Conservation (phyloP, 1,140 invertebrate genomes). For the Globodera rostochiensis region DNA sequence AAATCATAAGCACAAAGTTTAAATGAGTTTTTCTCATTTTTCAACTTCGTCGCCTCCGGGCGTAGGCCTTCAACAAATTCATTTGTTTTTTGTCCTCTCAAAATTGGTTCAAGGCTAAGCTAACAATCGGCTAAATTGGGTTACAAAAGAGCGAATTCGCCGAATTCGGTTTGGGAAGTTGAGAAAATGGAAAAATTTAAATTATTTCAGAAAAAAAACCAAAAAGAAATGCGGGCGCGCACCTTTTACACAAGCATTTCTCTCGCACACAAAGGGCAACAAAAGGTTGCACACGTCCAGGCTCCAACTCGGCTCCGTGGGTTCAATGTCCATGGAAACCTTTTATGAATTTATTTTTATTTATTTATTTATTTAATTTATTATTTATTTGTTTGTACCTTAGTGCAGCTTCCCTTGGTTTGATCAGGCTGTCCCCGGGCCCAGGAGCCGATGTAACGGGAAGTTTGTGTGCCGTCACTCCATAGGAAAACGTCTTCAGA, state of each 20-base stretch:
- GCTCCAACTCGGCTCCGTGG: conserved; percentile 42
- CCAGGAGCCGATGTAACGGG: conserved; percentile 79
- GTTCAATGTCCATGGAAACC: conserved; percentile 60
- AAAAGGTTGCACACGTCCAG: conserved; percentile 79
- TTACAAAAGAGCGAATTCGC: background rate
- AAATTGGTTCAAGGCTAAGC: no score
- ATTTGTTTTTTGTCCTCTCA: no score
- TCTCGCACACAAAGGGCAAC: conserved; percentile 88
- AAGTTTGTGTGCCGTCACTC: conserved; percentile 83
- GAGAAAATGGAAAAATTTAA: no score
- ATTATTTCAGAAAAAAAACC: background rate
- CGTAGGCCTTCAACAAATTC: no score
- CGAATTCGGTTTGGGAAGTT: no score
- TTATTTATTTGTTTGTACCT: conserved; percentile 19
- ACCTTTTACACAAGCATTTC: conserved; percentile 86
- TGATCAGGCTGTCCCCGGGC: conserved; percentile 78
- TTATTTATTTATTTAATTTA: conserved; percentile 11
- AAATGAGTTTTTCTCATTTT: no score
- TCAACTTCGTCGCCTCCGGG: background rate
- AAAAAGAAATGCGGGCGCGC: conserved; percentile 35
- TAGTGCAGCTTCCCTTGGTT: conserved; percentile 83
- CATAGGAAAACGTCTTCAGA: conserved; percentile 68
- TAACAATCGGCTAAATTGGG: conserved; percentile 28
- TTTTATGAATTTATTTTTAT: conserved; percentile 4
- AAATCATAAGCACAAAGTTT: no score